Conservation (phyloP, 1,140 invertebrate genomes). For the Cardiocondyla obscurior region DNA sequence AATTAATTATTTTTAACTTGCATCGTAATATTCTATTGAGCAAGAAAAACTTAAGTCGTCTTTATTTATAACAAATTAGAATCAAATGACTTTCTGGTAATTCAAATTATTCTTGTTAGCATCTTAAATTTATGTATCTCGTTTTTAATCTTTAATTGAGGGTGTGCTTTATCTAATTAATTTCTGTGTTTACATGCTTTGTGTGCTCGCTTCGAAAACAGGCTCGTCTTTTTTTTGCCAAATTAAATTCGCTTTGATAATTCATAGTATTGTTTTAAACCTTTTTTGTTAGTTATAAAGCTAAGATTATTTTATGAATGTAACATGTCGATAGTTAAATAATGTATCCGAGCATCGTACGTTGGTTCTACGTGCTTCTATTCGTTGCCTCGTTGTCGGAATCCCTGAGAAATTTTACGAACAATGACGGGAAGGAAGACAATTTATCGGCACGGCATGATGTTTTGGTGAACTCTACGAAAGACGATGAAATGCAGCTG, state of each 20-base stretch:
- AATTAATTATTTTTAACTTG: slow-evolving; percentile 11
- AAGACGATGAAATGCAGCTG: not conserved
- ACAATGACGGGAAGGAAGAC: not conserved
- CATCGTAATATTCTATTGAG: not conserved
- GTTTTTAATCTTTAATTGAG: not conserved
- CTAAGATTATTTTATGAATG: not conserved
- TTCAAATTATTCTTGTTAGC: not conserved
- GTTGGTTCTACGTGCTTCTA: not conserved
- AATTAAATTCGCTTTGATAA: not conserved
- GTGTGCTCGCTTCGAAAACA: not conserved
- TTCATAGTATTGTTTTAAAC: not conserved
- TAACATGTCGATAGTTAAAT: not conserved
- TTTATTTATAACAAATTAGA: not conserved
- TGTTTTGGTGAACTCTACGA: not conserved
- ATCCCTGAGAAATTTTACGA: not conserved
- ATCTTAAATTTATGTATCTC: not conserved
- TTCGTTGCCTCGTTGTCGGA: not conserved
- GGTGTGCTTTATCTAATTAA: not conserved
- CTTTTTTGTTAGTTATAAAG: no score
- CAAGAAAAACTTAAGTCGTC: not conserved
- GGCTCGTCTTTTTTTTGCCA: not conserved
- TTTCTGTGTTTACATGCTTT: not conserved
- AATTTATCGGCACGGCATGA: not conserved
- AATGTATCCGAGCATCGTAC: not conserved
- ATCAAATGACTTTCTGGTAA: slow-evolving; percentile 20